Conservation (phyloP, 2,888 invertebrate genomes). For the Malacosoma neustria region DNA sequence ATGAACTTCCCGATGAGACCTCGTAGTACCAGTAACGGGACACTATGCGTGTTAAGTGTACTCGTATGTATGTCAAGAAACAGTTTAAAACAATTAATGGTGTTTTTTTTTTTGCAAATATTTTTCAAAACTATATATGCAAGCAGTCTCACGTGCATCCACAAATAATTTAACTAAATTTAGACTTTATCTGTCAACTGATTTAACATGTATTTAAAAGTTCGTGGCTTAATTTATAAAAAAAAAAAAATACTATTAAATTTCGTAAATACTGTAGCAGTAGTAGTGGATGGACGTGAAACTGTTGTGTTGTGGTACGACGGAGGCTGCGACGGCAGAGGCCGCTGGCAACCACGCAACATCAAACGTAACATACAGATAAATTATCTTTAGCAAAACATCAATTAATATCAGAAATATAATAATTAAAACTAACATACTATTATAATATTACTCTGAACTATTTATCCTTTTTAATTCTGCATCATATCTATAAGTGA, state of each 20-base stretch:
- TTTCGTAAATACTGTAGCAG: too few species aligned
- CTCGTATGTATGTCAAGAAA: too few species aligned
- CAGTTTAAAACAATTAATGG: constrained; percentile 30
- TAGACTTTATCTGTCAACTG: too few species aligned
- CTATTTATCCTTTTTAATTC: constrained; percentile 41
- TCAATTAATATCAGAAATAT: constrained; percentile 72
- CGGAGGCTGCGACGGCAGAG: constrained; percentile 28
- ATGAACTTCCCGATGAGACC: constrained; percentile 4
- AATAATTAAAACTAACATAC: constrained; percentile 72
- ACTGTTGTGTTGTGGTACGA: constrained; percentile 12
- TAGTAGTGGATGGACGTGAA: background rate
- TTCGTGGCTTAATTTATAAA: too few species aligned
- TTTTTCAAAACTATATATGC: too few species aligned
- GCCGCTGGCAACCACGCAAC: constrained; percentile 30
- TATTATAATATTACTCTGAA: constrained; percentile 67
- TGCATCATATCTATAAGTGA: constrained; percentile 51
- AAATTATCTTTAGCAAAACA: constrained; percentile 71
- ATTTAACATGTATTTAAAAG: too few species aligned
- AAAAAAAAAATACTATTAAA: too few species aligned
- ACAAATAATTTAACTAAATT: too few species aligned
- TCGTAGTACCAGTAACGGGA: constrained; percentile 11
- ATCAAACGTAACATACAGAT: constrained; percentile 60
- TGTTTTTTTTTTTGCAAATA: too few species aligned
- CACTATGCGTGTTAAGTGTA: constrained; percentile 21
- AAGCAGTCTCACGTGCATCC: too few species aligned